Evolutionary conservation across 1,140 invertebrate genomes (phyloP), one percentile per base, ranked within the genome.

Genomic region (Drosophila leontia): DNA sequence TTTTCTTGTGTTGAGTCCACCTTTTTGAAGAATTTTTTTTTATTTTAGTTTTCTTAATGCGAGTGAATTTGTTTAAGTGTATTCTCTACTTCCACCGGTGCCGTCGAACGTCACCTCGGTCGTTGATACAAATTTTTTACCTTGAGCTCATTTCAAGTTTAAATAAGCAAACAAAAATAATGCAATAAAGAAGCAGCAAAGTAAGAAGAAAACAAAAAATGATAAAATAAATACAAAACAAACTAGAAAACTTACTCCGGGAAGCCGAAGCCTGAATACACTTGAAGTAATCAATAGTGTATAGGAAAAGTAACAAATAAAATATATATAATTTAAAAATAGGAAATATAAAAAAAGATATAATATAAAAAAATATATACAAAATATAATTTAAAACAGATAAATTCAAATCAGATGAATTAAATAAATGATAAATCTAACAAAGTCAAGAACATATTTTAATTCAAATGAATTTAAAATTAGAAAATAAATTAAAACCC

Each of bases 61-160:
- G 55, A 57, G 62, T 67, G 71, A 57, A 32, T 63, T 37, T 55
- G 23, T 55, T 37, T 7, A 29, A 68, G 47, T 69, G 65, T 29
- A 41, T 44, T 42, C 7, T 19, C 7, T 19, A 51, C 34, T 29
- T 71, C 41, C 39, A 44, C 8, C 44, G 44, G 29, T 57, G 37
- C 19, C 45, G 51, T 44, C 44, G 53, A 23, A 41, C 39, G 50
- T 51, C 48, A 77, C 65, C 74, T 60, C 57, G 72, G 72, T 87
- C 77, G 80, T 80, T 80, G 74, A 82, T 82, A 87, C 70, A 82
- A 82, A 82, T 59, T 64, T 75, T 71, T 83, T 88, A 85, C 85
- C 85, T 88, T 88, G 85, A 84, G 80, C 85, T 76, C 85, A 84
- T 88, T 88, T 88, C 68, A 84, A 88, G 80, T 88, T 85, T 76